Base-by-base conservation (phyloP, 2,113 vertebrate species). In the Psephotus haematonotus region DNA sequence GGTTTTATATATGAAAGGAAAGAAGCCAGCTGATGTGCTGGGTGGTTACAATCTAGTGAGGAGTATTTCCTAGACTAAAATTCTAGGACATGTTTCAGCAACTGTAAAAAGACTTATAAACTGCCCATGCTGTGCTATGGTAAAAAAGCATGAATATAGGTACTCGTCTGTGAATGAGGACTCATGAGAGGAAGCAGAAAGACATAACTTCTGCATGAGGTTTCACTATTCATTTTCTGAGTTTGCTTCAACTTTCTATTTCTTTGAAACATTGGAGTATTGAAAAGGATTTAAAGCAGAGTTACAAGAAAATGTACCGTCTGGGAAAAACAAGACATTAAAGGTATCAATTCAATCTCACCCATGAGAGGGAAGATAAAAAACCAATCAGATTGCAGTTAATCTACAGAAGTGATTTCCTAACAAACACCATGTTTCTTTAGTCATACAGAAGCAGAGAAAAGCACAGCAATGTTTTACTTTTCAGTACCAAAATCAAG, bases 71-170 rank as follows among this genome's bases (percentile, higher is more conserved):
- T 20, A 20, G 15, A 44, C 11, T 19, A 49, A 64, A 88, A 72
- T 23, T 31, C 39, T 44, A 60, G 47, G 52, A 22, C 6, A 2
- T 62, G 4, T 76, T 83, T 60, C 7, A 7, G 17, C 57, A 33
- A 57, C 18, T 25, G 27, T 62, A 63, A 57, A 59, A 90, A 47
- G 33, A 16, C 27, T 53, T n/a, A 62, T 20, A 47, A 89, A 47
- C 8, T 41, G 8, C 4, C 3, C 1, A 0, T 52, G 10, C n/a
- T 49, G 11, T 65, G 47, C 27, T 33, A 39, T 19, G 31, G 47
- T 35, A 94, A 65, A 77, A 88, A 91, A 60, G 28, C 33, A 2
- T 31, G 29, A 69, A 41, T 20, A 17, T 3, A 57, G 11, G 3
- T 53, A 10, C 35, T 52, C 23, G 1, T 28, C 25, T 2, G 0